Conservation (phyloP, 1,140 invertebrate species). For the Brachionus asplanchnoidis region DNA sequence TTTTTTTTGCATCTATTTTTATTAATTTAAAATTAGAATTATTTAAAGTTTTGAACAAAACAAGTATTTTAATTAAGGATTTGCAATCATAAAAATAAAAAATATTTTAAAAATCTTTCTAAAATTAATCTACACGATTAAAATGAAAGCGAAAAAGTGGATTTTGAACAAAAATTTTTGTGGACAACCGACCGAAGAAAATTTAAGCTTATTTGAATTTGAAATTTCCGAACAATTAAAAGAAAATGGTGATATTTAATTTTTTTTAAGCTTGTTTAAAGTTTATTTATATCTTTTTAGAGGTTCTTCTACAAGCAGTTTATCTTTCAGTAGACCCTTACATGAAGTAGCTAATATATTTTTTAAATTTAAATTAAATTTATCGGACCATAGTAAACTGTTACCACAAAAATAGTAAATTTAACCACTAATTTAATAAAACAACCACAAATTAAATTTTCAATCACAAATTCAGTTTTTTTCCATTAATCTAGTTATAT, state of each 20-base stretch:
- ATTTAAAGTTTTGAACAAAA: no score
- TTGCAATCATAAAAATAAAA: not conserved
- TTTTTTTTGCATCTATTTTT: no score
- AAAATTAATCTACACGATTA: not conserved
- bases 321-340: conserved; percentile 69
- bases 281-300: conserved; percentile 48
- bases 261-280: not conserved
- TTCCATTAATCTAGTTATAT: no score
- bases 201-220: conserved; percentile 11
- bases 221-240: not conserved
- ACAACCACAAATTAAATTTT: no score
- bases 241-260: not conserved
- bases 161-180: not conserved
- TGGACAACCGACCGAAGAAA: not conserved
- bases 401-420: no score
- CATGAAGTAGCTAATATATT: conserved; percentile 57
- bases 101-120: not conserved
- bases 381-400: no score
- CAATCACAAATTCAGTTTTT: no score
- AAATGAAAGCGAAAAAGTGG: conserved; percentile 35
- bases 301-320: conserved; percentile 65
- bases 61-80: not conserved
- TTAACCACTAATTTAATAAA: no score
- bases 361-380: not conserved
- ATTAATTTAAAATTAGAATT: no score